These are phyloP conservation scores for Panagrolaimus sp. DNA, from an alignment of 1,140 invertebrate genomes.

Conservation along the genomic window DNA sequence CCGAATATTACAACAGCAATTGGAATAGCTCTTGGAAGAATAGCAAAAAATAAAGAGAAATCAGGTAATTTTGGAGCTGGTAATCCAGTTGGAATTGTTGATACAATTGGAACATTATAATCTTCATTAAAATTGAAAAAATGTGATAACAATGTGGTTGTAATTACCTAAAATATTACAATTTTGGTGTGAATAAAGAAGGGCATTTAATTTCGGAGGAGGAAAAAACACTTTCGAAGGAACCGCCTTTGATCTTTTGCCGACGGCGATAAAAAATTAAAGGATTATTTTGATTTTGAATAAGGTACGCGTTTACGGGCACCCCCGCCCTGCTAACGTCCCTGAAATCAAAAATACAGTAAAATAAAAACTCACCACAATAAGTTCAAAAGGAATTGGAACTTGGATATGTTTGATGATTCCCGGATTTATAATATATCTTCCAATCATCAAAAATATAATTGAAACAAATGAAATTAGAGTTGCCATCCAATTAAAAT, in stretches of 20 bases:
- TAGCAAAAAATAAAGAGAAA: neutral
- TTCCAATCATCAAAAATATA: neutral
- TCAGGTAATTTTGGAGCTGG: neutral
- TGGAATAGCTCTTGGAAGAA: neutral
- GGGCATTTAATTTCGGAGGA: too few relatives aligned
- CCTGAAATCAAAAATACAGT: neutral
- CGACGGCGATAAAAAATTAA: too few relatives aligned
- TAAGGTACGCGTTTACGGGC: too few relatives aligned
- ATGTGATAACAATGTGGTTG: neutral
- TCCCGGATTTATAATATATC: constrained; percentile 2
- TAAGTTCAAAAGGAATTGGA: constrained; percentile 10
- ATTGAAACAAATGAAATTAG: neutral
- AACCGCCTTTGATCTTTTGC: too few relatives aligned
- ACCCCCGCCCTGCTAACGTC: too few relatives aligned
- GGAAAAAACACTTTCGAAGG: too few relatives aligned
- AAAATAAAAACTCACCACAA: neutral
- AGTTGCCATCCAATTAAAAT: neutral
- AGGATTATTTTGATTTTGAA: too few relatives aligned
- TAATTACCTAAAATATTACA: neutral
- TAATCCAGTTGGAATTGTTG: neutral
- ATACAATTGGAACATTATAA: neutral
- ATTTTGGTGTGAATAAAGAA: too few relatives aligned
- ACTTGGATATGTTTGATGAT: neutral
- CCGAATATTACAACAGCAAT: constrained; percentile 12
- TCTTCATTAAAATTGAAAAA: neutral